These are phyloP conservation scores for Delichon dasypus DNA, from an alignment of 2,797 vertebrate species.

Conservation along the genomic window DNA sequence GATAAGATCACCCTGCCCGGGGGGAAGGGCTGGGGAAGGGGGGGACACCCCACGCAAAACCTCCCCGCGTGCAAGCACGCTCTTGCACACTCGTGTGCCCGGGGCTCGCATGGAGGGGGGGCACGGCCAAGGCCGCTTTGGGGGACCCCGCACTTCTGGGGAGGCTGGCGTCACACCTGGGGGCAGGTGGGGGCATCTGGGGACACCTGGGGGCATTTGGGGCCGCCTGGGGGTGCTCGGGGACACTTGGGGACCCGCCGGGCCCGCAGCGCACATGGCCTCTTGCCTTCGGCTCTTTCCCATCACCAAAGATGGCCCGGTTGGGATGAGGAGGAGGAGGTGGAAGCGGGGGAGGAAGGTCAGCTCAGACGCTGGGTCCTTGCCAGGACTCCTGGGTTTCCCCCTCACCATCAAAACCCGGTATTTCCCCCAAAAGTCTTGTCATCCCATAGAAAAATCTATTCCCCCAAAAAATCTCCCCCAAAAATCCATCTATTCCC, in stretches of 20 bases:
- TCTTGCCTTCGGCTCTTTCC: background rate
- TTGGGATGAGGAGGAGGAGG: background rate
- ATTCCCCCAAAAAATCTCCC: background rate
- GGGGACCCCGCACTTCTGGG: background rate
- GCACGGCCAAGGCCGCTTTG: background rate
- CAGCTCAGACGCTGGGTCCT: background rate
- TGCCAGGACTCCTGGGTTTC: background rate
- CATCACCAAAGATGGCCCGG: conserved; percentile 30
- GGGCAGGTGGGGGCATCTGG: background rate
- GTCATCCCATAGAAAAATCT: too few relatives aligned
- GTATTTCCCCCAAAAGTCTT: background rate
- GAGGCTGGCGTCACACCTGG: background rate
- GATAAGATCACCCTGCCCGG: background rate
- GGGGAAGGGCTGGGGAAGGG: background rate
- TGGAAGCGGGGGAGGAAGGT: background rate
- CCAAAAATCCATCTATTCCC: background rate
- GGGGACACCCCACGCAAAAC: background rate
- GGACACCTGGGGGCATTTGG: background rate
- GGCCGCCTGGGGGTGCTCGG: background rate
- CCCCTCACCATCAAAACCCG: background rate
- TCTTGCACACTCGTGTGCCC: background rate
- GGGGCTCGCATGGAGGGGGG: background rate
- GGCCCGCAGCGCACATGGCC: background rate
- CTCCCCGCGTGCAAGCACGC: background rate
- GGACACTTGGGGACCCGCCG: background rate